A percentile compares a stretch with the other conserved stretches of the same genome.
These are phyloP conservation scores for Pollenia labialis DNA, from an alignment of 2,888 invertebrate genomes.

Conservation along the genomic window DNA sequence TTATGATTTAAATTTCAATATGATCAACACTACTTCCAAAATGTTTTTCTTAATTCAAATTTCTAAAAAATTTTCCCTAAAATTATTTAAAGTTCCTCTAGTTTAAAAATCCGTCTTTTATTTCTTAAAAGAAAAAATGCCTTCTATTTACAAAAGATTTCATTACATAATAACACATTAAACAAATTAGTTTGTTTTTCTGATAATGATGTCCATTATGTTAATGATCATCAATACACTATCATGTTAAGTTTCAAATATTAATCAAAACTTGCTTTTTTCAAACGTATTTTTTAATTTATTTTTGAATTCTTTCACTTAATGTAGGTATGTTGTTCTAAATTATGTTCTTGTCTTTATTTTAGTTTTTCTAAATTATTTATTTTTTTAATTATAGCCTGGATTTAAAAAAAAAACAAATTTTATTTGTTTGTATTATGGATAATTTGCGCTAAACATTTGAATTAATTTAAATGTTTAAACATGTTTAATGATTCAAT, in stretches of 20 bases:
- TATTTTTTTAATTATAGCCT: slow-evolving; percentile 11
- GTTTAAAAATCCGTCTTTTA: not conserved
- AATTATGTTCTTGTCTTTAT: not conserved
- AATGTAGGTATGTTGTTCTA: no score
- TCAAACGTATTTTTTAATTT: not conserved
- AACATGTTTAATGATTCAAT: slow-evolving; percentile 35
- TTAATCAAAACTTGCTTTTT: slow-evolving; percentile 17
- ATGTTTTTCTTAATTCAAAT: not conserved
- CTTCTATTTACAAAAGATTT: slow-evolving; percentile 11
- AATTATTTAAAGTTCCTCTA: no score
- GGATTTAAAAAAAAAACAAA: slow-evolving; percentile 8
- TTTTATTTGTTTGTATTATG: slow-evolving; percentile 28
- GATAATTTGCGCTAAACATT: slow-evolving; percentile 28
- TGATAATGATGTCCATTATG: not conserved
- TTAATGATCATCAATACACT: slow-evolving; percentile 2
- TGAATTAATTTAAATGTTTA: slow-evolving; percentile 19
- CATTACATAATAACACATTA: slow-evolving; percentile 11
- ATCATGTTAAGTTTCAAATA: slow-evolving; percentile 3
- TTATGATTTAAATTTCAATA: no score
- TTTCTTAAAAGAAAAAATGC: not conserved
- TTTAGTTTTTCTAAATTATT: not conserved
- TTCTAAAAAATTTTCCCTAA: not conserved
- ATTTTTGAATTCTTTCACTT: not conserved
- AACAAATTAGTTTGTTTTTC: slow-evolving; percentile 8
- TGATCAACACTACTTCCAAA: no score